Base-by-base conservation (phyloP, 2,888 invertebrate genomes). In the Leucoma salicis region DNA sequence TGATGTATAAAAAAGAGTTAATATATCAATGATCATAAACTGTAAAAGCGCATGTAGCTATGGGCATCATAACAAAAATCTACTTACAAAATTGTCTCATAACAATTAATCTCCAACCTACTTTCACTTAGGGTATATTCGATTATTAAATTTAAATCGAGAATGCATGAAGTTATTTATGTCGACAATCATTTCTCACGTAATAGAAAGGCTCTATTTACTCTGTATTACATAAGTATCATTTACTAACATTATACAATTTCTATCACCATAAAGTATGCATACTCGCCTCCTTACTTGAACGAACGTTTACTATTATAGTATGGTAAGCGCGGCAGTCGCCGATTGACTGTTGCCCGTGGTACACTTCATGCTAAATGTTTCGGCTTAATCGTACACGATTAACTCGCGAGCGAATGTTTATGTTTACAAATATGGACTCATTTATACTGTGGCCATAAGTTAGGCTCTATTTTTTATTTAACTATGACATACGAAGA, bases 371-470 rank as follows among this genome's bases (percentile, higher is more conserved):
- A 3, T 29, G 25, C 34, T 44, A 13, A 44, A 60, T 59, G 50
- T 47, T 47, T 41, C 28, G 47, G 39, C 32, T 34, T 24, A 43
- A 39, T 41, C 39, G 41, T 41, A 52, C 37, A 59, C 55, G 13
- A 46, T 48, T 43, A 59, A 60, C 45, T 49, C 42, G 42, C 38
- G 24, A 32, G 46, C 37, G 27, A 18, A 11, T 49, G 53, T 49
- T 53, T 40, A 36, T 63, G 53, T 60, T 68, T 66, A 64, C 66
- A 62, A 68, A 58, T 57, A 66, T 63, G 62, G 44, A 29, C 44
- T 16, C 24, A 38, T 42, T 57, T 53, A 38, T 56, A 59, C 52
- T 52, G 51, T 49, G 67, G 61, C 65, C 61, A 50, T 45, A 62
- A 36, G 39, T 49, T 56, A 58, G 65, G 62, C 63, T 11, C 35